Evolutionary conservation across 2,888 invertebrate genomes (phyloP).

Genomic region (Uropetala carovei): DNA sequence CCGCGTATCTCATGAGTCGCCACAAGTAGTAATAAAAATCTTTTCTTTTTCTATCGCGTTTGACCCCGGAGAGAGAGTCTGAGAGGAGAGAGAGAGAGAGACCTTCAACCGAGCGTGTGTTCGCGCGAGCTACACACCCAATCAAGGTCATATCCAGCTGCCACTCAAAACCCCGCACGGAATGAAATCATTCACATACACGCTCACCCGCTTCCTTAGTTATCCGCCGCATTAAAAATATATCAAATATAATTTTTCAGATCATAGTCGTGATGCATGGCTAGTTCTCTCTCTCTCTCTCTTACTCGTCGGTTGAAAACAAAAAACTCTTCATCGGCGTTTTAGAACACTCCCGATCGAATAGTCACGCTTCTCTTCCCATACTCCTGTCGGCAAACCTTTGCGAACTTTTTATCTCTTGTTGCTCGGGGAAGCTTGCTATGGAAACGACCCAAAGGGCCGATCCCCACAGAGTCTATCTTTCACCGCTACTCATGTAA

Average conservation of each 20-base stretch:
- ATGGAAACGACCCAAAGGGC: no score
- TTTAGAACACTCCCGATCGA: background rate
- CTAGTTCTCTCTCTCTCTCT: background rate
- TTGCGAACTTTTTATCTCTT: no score
- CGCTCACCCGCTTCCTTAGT: background rate
- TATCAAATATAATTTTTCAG: conserved; percentile 16
- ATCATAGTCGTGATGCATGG: background rate
- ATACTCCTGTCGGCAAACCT: no score
- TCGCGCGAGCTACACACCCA: background rate
- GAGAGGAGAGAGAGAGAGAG: background rate
- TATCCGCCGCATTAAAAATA: background rate
- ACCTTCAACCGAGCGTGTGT: background rate
- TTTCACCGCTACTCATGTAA: no score
- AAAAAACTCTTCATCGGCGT: background rate
- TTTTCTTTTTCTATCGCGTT: conserved; percentile 43
- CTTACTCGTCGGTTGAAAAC: background rate
- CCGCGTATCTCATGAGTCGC: background rate
- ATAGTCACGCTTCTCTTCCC: background rate
- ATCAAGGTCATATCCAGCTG: background rate
- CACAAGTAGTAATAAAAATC: conserved; percentile 27
- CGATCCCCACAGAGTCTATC: no score
- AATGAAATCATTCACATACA: background rate
- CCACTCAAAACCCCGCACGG: background rate
- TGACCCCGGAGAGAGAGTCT: conserved; percentile 45
- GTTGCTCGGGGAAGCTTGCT: no score